These are phyloP conservation scores for Macropodus opercularis DNA, from an alignment of 2,797 vertebrate genomes.

Conservation along the genomic window DNA sequence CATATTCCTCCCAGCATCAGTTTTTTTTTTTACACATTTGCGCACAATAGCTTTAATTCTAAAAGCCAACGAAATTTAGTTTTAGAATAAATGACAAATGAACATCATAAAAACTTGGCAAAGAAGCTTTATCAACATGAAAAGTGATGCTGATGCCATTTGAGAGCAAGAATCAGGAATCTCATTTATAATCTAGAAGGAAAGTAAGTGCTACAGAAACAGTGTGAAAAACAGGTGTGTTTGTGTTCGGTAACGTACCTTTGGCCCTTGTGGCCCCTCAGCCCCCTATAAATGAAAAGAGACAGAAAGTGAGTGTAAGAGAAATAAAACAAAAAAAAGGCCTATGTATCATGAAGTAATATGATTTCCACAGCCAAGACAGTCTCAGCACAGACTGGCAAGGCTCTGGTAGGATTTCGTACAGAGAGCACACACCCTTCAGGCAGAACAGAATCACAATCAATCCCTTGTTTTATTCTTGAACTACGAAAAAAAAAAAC, in stretches of 20 bases:
- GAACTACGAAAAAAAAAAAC: constrained; percentile 46
- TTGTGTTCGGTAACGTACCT: constrained; percentile 83
- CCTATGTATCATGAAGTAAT: constrained; percentile 71
- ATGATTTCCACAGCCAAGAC: constrained; percentile 69
- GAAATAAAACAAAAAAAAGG: constrained; percentile 45
- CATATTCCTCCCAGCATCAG: constrained; percentile 10
- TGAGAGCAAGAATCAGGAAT: background rate
- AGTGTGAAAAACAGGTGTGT: constrained; percentile 23
- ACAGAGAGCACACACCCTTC: constrained; percentile 66
- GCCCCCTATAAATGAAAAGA: constrained; percentile 85
- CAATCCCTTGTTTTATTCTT: constrained; percentile 61
- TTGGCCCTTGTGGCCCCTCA: constrained; percentile 90
- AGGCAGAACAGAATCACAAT: constrained; percentile 65
- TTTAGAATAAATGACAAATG: background rate
- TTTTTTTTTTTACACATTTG: too few species aligned
- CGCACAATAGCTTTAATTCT: too few species aligned
- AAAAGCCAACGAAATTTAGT: background rate
- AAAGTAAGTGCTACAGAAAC: constrained; percentile 8
- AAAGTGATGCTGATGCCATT: constrained; percentile 7
- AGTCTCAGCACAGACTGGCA: constrained; percentile 73
- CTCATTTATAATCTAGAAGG: constrained; percentile 16
- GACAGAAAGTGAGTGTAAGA: constrained; percentile 27
- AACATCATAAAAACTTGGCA: background rate
- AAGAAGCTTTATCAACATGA: background rate
- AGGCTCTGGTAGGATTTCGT: constrained; percentile 57